These are phyloP conservation scores for Paguma larvata DNA, from an alignment of 2,797 vertebrate species.

Conservation along the genomic window DNA sequence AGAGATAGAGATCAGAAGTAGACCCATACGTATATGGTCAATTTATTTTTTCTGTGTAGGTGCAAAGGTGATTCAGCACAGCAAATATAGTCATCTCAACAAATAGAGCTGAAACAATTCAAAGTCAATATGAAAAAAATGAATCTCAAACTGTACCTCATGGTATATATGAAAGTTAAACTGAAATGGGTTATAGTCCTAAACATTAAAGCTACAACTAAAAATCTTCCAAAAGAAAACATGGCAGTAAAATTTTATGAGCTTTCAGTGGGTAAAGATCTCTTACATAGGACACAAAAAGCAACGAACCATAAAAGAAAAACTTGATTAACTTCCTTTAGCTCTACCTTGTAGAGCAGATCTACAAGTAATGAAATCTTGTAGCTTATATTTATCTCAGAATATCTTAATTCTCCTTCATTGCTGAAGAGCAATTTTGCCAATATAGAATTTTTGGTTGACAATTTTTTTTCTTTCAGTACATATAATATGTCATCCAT, in stretches of 20 bases:
- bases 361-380: neutral
- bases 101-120: neutral
- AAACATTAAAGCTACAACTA: neutral
- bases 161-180: constrained; percentile 16
- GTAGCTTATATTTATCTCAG: neutral
- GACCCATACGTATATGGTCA: no score
- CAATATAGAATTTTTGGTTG: neutral
- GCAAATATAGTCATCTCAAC: constrained; percentile 4
- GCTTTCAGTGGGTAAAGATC: neutral
- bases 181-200: neutral
- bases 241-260: neutral
- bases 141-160: neutral
- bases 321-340: neutral
- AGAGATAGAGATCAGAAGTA: neutral
- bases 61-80: neutral
- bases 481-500: neutral
- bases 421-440: neutral
- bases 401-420: neutral
- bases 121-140: neutral
- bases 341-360: neutral
- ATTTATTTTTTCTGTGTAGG: neutral
- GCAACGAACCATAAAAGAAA: neutral
- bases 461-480: neutral
- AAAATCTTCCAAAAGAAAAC: neutral
- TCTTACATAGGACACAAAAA: neutral